Evolutionary conservation across 2,797 vertebrate species (phyloP).

Genomic region (Betta splendens): DNA sequence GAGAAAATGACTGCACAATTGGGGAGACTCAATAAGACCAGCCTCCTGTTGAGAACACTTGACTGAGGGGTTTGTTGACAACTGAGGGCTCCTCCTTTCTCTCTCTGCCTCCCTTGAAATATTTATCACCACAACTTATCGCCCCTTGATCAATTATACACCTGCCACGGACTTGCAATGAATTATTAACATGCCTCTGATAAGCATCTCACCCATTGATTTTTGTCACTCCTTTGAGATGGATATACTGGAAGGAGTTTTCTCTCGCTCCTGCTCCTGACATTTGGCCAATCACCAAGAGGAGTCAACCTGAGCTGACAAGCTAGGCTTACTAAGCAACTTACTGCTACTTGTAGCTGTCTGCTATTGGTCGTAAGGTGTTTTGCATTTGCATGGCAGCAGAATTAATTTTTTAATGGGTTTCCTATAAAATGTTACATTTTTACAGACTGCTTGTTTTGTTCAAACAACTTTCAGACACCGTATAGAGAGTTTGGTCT

Average conservation of each 20-base stretch:
- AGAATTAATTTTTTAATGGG: no score
- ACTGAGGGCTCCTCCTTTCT: constrained; percentile 45
- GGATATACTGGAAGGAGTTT: constrained; percentile 67
- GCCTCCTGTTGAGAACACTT: constrained; percentile 42
- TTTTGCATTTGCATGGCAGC: background rate
- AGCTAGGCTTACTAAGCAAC: constrained; percentile 24
- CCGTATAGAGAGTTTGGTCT: no score
- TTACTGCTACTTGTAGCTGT: background rate
- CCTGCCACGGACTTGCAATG: constrained; percentile 68
- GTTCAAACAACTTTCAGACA: no score
- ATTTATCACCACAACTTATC: constrained; percentile 80
- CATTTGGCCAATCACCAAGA: constrained; percentile 43
- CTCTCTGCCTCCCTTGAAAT: constrained; percentile 66
- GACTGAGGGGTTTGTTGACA: constrained; percentile 44
- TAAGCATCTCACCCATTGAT: constrained; percentile 76
- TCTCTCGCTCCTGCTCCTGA: constrained; percentile 55
- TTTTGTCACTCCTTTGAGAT: constrained; percentile 74
- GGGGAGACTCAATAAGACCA: constrained; percentile 48
- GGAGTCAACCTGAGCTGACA: constrained; percentile 33
- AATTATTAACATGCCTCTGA: constrained; percentile 78
- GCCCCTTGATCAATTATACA: constrained; percentile 76
- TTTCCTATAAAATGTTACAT: no score
- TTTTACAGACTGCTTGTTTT: background rate
- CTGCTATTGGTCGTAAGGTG: background rate
- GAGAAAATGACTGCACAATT: constrained; percentile 61